phyloP scores from a whole-genome alignment of 2,113 vertebrate species.

The Columba livia region DNA sequence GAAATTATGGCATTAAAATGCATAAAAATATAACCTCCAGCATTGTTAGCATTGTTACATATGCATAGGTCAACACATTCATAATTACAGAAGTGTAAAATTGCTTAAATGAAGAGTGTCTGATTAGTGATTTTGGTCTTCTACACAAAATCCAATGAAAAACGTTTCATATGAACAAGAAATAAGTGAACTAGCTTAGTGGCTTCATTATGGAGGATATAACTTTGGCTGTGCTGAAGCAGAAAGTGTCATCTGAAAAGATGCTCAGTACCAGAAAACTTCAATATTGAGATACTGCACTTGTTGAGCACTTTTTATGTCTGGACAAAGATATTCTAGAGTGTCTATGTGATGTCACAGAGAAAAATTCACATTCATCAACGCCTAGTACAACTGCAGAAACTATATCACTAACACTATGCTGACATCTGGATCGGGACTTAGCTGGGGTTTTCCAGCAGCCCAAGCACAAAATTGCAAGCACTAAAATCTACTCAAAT shows the following conservation, averaged over 20 bases:
- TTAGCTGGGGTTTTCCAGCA: background rate
- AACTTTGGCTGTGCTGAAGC: background rate
- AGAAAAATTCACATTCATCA: background rate
- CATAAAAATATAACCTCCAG: background rate
- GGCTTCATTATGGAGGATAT: background rate
- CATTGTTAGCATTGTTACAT: background rate
- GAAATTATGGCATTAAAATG: background rate
- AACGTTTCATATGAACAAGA: background rate
- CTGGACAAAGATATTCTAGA: background rate
- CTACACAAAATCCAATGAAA: background rate
- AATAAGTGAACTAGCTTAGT: background rate
- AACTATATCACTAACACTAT: background rate
- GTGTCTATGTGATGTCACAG: background rate
- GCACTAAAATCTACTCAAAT: background rate
- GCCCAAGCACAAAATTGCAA: background rate
- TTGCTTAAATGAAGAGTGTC: background rate
- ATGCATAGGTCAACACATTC: background rate
- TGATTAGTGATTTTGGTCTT: background rate
- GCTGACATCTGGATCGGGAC: background rate
- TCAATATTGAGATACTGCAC: background rate
- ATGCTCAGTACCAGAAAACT: background rate
- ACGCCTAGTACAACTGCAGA: background rate
- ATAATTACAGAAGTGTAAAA: background rate
- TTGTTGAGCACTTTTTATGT: background rate
- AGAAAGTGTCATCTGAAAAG: background rate